Conservation (phyloP, 92 coral and sea anemone genomes). For the Phenganax subtilis region DNA sequence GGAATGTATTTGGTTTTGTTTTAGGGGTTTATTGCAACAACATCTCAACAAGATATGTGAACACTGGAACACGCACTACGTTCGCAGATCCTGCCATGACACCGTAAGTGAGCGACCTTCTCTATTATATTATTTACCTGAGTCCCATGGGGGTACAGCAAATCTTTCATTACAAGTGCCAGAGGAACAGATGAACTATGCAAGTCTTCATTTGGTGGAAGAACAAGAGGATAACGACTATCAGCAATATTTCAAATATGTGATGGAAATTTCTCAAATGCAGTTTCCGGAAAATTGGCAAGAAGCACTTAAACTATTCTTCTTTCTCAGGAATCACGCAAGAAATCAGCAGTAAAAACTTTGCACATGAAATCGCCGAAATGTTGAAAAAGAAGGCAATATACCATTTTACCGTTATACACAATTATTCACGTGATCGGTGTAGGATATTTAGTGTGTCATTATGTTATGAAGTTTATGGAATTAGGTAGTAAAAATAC, state of each 20-base stretch:
- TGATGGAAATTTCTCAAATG: slow-evolving; percentile 45
- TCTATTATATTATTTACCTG: slow-evolving; percentile 18
- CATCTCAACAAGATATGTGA: slow-evolving; percentile 47
- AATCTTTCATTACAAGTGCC: slow-evolving; percentile 47
- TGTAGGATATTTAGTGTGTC: too few relatives aligned
- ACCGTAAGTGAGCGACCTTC: slow-evolving; percentile 29
- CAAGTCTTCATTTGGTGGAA: slow-evolving; percentile 52
- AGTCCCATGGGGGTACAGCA: slow-evolving; percentile 17
- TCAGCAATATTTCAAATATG: slow-evolving; percentile 58
- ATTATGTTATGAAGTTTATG: too few relatives aligned
- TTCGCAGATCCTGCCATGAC: slow-evolving; percentile 38
- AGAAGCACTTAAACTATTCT: slow-evolving; percentile 42
- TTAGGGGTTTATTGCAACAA: slow-evolving; percentile 37
- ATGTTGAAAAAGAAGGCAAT: neutral
- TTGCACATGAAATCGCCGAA: neutral
- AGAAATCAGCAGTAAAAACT: slow-evolving; percentile 16
- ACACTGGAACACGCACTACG: slow-evolving; percentile 58
- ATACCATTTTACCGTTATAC: neutral
- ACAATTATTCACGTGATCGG: neutral
- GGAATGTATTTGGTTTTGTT: slow-evolving; percentile 61
- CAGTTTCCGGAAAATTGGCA: slow-evolving; percentile 47
- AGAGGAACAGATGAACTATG: slow-evolving; percentile 50
- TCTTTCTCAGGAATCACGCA: slow-evolving; percentile 35
- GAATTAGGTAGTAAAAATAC: too few relatives aligned
- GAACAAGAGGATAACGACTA: slow-evolving; percentile 44